Evolutionary conservation across 2,797 vertebrate species (phyloP), one percentile per base, ranked within the genome.

Genomic region (Clangula hyemalis): DNA sequence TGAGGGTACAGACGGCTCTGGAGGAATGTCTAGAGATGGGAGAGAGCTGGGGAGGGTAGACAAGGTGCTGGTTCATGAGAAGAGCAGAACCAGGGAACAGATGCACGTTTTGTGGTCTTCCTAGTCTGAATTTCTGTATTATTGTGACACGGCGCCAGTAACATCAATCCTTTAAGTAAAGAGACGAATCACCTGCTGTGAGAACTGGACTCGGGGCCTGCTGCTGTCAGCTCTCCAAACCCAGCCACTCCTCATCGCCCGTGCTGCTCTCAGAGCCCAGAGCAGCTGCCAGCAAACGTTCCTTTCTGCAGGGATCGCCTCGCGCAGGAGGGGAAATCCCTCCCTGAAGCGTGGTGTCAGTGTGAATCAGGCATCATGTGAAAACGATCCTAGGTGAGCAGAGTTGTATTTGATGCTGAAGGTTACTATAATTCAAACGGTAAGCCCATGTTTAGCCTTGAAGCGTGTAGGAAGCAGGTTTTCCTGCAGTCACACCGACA

Each of bases 351-450:
- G 34, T 12, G n/a, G 56, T 51, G 47, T 38, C 3, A 2, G 19
- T 2, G 2, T 0, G 0, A 54, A 86, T 62, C 21, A 75, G 38
- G 1, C 20, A 39, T 32, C 43, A 14, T 45, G 11, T 62, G 43
- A 86, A 89, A 72, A 19, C 16, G 8, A 47, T 0, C 0, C 34
- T 34, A 81, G 21, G 28, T 43, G 24, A 89, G 41, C n/a, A 53
- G n/a, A 61, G 38, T 2, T 56, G 38, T 30, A 53, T 34, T 70
- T 57, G 49, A 57, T 28, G 47, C 64, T 8, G 10, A 30, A 28
- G 22, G 9, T 79, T 60, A 62, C n/a, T 45, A 64, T 8, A 25
- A 15, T 64, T 65, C 25, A 30, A 51, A 56, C 39, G 36, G 21
- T 45, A n/a, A 73, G 62, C 22, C 54, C 34, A 20, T 19, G 30